Conservation (phyloP, 2,888 invertebrate species). For the Netelia melanura region DNA sequence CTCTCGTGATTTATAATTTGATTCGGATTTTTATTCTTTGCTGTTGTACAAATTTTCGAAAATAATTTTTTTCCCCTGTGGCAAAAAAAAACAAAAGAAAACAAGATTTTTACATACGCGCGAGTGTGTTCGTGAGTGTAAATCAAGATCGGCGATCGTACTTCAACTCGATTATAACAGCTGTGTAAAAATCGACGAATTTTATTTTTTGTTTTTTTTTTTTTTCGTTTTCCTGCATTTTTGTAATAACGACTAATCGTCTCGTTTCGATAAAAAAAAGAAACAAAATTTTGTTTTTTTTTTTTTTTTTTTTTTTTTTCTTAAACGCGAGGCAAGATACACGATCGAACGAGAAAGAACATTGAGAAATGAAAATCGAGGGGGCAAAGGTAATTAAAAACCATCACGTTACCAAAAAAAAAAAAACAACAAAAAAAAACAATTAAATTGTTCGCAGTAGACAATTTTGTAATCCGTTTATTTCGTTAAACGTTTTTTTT, state of each 20-base stretch:
- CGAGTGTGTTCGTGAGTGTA: conserved; percentile 14
- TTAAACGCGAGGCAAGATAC: conserved; percentile 57
- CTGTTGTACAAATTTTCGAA: not conserved
- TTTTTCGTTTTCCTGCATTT: conserved; percentile 21
- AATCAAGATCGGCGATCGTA: conserved; percentile 62
- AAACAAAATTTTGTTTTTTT: no score
- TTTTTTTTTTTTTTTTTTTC: no score
- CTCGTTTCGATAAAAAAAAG: not conserved
- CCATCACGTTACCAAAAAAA: conserved; percentile 58
- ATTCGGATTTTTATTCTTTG: not conserved
- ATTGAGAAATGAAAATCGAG: conserved; percentile 73
- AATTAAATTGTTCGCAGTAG: conserved; percentile 63
- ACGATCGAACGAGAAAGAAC: conserved; percentile 73
- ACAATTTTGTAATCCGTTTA: conserved; percentile 37
- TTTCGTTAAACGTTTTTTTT: conserved; percentile 16
- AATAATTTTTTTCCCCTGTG: not conserved
- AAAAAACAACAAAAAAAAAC: not conserved
- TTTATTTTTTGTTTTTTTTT: not conserved
- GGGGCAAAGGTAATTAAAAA: conserved; percentile 81
- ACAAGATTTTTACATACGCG: not conserved
- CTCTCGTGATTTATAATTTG: not conserved
- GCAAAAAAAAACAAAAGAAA: not conserved
- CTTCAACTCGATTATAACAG: conserved; percentile 36
- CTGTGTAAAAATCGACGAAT: conserved; percentile 54
- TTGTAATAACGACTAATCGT: conserved; percentile 52